A percentile compares a stretch with the other conserved stretches of the same genome.
Conservation (phyloP, 2,888 invertebrate genomes). For the Lutraria lutraria region DNA sequence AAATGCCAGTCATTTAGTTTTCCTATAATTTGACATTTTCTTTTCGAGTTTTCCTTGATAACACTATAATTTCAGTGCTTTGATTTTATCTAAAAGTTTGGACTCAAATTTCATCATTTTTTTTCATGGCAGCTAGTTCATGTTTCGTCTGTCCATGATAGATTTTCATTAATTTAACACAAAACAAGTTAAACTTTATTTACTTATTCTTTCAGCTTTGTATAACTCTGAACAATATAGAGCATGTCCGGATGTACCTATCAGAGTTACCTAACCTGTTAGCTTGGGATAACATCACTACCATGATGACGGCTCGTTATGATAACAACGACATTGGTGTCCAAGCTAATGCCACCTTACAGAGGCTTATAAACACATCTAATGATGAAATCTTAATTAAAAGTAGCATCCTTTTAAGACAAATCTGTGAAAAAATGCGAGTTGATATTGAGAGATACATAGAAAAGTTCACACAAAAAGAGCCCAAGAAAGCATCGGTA, state of each 20-base stretch:
- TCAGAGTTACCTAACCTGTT: constrained; percentile 79
- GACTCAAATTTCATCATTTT: too few relatives aligned
- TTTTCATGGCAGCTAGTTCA: too few relatives aligned
- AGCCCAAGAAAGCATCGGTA: constrained; percentile 80
- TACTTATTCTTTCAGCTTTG: constrained; percentile 78
- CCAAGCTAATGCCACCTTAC: constrained; percentile 74
- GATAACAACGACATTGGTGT: constrained; percentile 78
- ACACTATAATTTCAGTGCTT: too few relatives aligned
- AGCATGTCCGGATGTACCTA: constrained; percentile 83
- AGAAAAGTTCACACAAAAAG: constrained; percentile 77
- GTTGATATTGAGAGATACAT: constrained; percentile 79
- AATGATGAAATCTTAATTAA: constrained; percentile 80
- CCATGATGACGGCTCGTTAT: constrained; percentile 76
- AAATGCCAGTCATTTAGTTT: too few relatives aligned
- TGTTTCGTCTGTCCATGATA: too few relatives aligned
- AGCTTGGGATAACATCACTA: constrained; percentile 76
- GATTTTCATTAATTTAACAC: too few relatives aligned
- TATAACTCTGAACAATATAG: constrained; percentile 85
- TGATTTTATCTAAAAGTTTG: too few relatives aligned
- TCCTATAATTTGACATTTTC: too few relatives aligned
- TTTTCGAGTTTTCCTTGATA: too few relatives aligned
- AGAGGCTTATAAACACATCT: constrained; percentile 74
- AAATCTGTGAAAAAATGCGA: constrained; percentile 82
- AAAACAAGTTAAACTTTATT: too few relatives aligned
- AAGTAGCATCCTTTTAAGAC: constrained; percentile 72